Evolutionary conservation across 2,888 invertebrate genomes (phyloP).

Genomic region (Agrilus cyanescens): DNA sequence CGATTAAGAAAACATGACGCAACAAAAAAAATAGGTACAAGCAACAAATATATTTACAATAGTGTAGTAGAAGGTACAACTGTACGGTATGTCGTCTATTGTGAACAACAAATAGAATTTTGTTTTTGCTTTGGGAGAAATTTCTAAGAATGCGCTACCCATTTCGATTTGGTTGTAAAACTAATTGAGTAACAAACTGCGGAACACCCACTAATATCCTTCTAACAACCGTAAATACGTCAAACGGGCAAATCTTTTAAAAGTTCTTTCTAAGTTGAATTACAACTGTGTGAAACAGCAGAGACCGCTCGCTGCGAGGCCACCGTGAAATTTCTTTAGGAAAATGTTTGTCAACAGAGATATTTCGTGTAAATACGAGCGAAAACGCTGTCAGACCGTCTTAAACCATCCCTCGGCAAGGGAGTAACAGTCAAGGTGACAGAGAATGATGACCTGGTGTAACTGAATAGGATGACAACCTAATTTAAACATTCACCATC

Average conservation of each 20-base stretch:
- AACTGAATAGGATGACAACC: constrained; percentile 31
- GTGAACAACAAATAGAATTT: no score
- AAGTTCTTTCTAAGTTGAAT: constrained; percentile 22
- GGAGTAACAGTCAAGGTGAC: constrained; percentile 30
- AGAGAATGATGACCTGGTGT: constrained; percentile 30
- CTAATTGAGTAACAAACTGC: constrained; percentile 5
- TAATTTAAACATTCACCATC: constrained; percentile 25
- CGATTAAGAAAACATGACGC: no score
- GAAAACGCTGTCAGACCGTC: constrained; percentile 25
- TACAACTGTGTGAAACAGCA: constrained; percentile 31
- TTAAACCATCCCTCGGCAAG: constrained; percentile 18
- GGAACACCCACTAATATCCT: constrained; percentile 21
- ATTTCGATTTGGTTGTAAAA: no score
- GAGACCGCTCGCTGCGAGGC: constrained; percentile 29
- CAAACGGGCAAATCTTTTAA: constrained; percentile 11
- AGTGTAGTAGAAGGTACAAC: no score
- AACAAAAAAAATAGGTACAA: no score
- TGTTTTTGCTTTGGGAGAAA: no score
- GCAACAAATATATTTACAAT: no score
- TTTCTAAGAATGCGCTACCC: no score
- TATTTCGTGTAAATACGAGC: constrained; percentile 33
- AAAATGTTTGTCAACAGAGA: constrained; percentile 37
- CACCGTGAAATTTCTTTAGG: constrained; percentile 35
- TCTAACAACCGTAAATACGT: constrained; percentile 22
- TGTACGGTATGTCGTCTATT: no score